phyloP scores from a whole-genome alignment of 2,113 vertebrate species.

The Dipodomys ordii region DNA sequence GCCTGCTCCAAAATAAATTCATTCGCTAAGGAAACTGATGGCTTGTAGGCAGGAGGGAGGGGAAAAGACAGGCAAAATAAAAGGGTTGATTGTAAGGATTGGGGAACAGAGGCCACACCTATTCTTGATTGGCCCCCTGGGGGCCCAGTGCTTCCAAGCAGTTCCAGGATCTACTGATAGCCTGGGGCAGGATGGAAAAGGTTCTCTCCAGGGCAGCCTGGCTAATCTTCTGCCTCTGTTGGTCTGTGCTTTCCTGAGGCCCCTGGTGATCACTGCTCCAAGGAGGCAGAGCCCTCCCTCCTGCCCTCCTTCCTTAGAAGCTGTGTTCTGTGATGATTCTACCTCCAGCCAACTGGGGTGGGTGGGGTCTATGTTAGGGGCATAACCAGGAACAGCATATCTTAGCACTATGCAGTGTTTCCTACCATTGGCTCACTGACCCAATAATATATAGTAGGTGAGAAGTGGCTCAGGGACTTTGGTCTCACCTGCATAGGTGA shows the following conservation, averaged over 20 bases:
- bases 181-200: constrained; percentile 47
- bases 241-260: neutral
- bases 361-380: neutral
- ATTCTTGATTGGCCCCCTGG: neutral
- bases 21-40: neutral
- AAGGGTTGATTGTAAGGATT: neutral
- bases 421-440: neutral
- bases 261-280: neutral
- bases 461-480: neutral
- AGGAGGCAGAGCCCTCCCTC: neutral
- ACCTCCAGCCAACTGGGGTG: neutral
- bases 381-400: neutral
- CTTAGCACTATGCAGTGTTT: neutral
- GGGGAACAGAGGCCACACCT: neutral
- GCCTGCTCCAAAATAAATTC: constrained; percentile 13
- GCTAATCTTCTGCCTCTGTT: constrained; percentile 6
- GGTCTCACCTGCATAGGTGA: neutral
- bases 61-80: neutral
- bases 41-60: neutral
- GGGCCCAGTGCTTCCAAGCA: neutral
- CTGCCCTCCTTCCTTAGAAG: neutral
- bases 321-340: neutral
- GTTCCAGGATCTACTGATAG: neutral
- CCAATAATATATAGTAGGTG: neutral
- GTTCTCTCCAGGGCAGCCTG: neutral